These are phyloP conservation scores for Chlorocebus sabaeus DNA, from an alignment of 2,113 vertebrate species.

Conservation along the genomic window DNA sequence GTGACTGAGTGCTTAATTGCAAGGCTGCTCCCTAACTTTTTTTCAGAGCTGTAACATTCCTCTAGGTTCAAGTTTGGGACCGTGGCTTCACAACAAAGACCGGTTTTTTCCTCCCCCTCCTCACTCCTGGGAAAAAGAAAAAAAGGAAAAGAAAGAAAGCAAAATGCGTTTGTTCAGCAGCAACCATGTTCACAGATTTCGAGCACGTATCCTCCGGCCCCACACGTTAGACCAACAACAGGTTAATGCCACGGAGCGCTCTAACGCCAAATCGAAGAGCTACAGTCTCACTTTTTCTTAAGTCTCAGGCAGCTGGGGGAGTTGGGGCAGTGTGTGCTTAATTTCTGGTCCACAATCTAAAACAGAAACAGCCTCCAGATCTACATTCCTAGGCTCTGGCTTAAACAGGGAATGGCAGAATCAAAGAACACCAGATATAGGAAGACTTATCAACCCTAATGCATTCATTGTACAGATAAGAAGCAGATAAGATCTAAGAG, in stretches of 20 bases:
- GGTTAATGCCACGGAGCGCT: neutral
- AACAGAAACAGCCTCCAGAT: constrained; percentile 17
- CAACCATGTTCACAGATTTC: neutral
- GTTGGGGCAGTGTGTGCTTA: neutral
- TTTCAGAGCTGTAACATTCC: constrained; percentile 36
- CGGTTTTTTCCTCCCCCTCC: neutral
- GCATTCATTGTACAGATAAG: constrained; percentile 44
- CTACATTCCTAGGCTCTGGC: neutral
- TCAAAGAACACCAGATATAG: constrained; percentile 12
- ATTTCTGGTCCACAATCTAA: neutral
- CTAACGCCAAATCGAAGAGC: neutral
- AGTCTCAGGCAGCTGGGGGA: neutral
- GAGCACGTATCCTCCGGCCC: neutral
- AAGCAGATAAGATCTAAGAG: constrained; percentile 17
- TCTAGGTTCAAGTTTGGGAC: constrained; percentile 52
- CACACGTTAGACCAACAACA: neutral
- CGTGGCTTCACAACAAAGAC: constrained; percentile 52
- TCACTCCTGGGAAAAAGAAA: neutral
- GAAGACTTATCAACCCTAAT: neutral
- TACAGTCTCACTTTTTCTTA: neutral
- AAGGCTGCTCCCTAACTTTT: constrained; percentile 51
- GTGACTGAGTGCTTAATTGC: constrained; percentile 65
- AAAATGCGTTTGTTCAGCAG: neutral
- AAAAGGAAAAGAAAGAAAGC: neutral
- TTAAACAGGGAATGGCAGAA: constrained; percentile 15